Base-by-base conservation (phyloP, 2,888 invertebrate genomes). In the Polylopha cassiicola region DNA sequence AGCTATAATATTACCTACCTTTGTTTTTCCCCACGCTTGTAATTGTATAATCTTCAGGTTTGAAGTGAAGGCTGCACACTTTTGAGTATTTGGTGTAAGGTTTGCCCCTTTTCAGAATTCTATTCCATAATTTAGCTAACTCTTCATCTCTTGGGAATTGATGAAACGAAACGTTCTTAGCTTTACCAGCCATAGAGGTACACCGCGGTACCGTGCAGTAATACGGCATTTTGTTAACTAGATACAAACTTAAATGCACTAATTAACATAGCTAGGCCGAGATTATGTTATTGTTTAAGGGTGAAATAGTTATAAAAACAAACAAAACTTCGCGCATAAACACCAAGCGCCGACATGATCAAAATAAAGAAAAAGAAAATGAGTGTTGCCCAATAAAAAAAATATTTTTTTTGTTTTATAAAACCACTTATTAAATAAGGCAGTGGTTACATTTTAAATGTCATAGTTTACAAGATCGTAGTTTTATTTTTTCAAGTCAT, bases 81-180 rank as follows among this genome's bases (percentile, higher is more conserved):
- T 86, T 86, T 1, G 86, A 86, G 52, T 86, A 86, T 50, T 85
- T 86, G 0, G 86, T 86, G 44, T 82, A 82, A 0, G 86, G 86
- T 57, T 86, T 86, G 22, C 85, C 84, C 50, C 86, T 59, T 56
- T 82, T 86, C 2, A 86, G 51, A 37, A 86, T 77, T 37, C 69
- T 62, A 57, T 86, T 86, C 86, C 86, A 86, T 5, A 77, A 51
- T 52, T 71, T 72, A 2, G 84, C 86, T 2, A 86, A 61, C 41
- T 73, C 74, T 28, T 76, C 76, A 20, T 86, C 84, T 3, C 80
- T 60, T 0, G 86, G 86, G 52, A 86, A 86, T 44, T 82, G 84
- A 36, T 86, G 86, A 46, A 86, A 86, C 2, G 82, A 82, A 28
- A 86, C 86, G 48, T 86, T 81, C 55, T 85, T 84, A 7, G 75